phyloP scores from a whole-genome alignment of 2,797 vertebrate species.

The Poeciliopsis paucimaculata region DNA sequence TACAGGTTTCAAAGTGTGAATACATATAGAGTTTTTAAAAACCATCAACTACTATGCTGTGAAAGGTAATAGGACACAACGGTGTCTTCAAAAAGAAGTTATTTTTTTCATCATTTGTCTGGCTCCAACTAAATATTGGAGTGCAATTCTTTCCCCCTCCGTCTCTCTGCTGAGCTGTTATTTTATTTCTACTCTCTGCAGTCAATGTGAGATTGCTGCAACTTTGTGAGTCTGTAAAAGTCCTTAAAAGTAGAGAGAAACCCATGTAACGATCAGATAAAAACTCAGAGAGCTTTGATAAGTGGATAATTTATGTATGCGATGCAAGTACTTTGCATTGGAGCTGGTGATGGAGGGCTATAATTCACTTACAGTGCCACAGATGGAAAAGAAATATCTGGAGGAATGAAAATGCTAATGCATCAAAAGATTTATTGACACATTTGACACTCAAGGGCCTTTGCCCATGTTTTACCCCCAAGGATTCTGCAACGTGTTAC shows the following conservation, averaged over 20 bases:
- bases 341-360: conserved; percentile 51
- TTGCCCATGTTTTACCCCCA: conserved; percentile 26
- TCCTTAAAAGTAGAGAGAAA: conserved; percentile 30
- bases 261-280: conserved; percentile 39
- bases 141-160: not conserved
- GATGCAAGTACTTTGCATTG: conserved; percentile 46
- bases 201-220: conserved; percentile 35
- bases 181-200: conserved; percentile 37
- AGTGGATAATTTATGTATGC: conserved; percentile 62
- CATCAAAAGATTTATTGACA: conserved; percentile 51
- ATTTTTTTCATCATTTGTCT: conserved; percentile 3
- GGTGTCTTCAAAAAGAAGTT: not conserved
- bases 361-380: conserved; percentile 56
- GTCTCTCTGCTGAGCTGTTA: conserved; percentile 23
- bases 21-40: not conserved
- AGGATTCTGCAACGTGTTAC: conserved; percentile 18
- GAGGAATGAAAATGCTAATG: conserved; percentile 65
- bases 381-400: conserved; percentile 56
- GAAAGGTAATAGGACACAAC: not conserved
- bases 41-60: not conserved
- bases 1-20: not conserved
- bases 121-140: conserved; percentile 9
- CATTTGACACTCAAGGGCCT: conserved; percentile 26
- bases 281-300: conserved; percentile 62
- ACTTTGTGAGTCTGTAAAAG: conserved; percentile 56